Conservation (phyloP, 2,888 invertebrate species). For the Acronicta alni region DNA sequence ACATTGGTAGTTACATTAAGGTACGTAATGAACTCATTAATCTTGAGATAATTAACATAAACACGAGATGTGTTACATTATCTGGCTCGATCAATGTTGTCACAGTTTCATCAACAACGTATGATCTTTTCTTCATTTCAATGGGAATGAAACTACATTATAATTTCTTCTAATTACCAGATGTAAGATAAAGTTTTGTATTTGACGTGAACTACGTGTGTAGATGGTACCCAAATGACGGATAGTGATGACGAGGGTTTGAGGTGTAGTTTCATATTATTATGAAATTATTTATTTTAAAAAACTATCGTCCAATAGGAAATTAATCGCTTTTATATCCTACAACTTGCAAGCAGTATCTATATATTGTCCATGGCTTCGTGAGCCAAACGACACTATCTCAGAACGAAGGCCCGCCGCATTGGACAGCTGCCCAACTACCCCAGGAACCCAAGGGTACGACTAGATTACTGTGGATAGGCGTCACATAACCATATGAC, state of each 20-base stretch:
- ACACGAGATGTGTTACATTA: too few relatives aligned
- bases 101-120: not conserved
- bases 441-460: constrained; percentile 2
- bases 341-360: constrained; percentile 8
- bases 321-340: constrained; percentile 34
- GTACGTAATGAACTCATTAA: not conserved
- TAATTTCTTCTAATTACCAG: too few relatives aligned
- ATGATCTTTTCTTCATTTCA: not conserved
- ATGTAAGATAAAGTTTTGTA: too few relatives aligned
- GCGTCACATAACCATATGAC: not conserved
- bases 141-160: too few relatives aligned
- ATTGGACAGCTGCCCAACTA: constrained; percentile 39
- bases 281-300: too few relatives aligned
- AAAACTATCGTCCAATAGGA: constrained; percentile 20
- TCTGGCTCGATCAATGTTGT: not conserved
- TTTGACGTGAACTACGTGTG: too few relatives aligned
- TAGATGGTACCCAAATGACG: too few relatives aligned
- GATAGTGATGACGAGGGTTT: too few relatives aligned
- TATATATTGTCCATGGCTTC: not conserved
- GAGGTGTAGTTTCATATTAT: too few relatives aligned
- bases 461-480: constrained; percentile 1
- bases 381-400: constrained; percentile 35
- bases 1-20: too few relatives aligned
- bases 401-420: constrained; percentile 8
- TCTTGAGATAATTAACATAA: not conserved